Base-by-base conservation (phyloP, 1,140 invertebrate species). In the Sitobion miscanthi region DNA sequence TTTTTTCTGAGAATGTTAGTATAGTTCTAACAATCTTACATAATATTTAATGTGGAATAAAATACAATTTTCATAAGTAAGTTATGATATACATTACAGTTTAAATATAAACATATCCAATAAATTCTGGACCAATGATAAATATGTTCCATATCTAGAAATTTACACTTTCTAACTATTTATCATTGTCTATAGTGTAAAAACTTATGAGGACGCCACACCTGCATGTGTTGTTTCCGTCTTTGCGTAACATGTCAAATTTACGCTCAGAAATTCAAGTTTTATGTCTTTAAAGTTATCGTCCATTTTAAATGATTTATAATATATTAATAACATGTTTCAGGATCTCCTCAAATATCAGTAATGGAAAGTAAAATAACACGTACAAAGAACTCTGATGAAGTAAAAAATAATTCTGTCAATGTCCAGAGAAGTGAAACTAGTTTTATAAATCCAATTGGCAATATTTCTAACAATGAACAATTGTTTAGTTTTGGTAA, bases 341-440 rank as follows among this genome's bases (percentile, higher is more conserved):
- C 35, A 92, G 91, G 20, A 17, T 85, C 91, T 38, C 91, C 91
- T 83, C 91, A 92, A 92, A 30, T 92, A 38, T 92, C 91, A 38
- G 49, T 82, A 42, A 42, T 25, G 35, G 91, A 92, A 92, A 92
- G 54, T 85, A 85, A 82, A 38, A 14, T 25, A 35, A 92, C 7
- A 57, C 45, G 1, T 42, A 7, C 38, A 82, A 92, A 92, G 17
- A 38, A 92, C 25, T 21, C 49, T 14, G 82, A 92, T 52, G 91
- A 92, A 92, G 77, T 92, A 6, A 92, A 92, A 85, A 92, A 92
- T 83, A 92, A 54, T 92, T 38, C 77, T 85, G 42, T 82, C 2
- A 82, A 82, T 91, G 35, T 35, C 21, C 21, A 91, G 47, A 38
- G 4, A 52, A 85, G 11, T 49, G 6, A 21, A 30, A 42, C 35